Evolutionary conservation across 2,113 vertebrate species (phyloP).

Genomic region (Poicephalus meyeri): DNA sequence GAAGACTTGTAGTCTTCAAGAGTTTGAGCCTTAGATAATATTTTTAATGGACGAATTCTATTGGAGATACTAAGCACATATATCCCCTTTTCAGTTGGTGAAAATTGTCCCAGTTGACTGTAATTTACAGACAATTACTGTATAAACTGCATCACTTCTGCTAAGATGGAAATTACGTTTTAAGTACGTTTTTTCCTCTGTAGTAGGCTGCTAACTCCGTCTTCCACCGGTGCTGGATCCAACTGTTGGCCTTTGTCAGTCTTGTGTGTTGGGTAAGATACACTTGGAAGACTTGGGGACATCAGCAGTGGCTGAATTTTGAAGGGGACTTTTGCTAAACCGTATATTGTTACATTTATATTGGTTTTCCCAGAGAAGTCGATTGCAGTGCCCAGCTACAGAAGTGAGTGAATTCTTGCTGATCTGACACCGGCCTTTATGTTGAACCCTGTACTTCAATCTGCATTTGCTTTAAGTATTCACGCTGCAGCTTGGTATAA

Average conservation of each 20-base stretch:
- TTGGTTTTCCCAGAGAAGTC: background rate
- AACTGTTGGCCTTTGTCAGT: background rate
- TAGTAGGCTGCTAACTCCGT: background rate
- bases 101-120: background rate
- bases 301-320: background rate
- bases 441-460: background rate
- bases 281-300: background rate
- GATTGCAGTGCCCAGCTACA: background rate
- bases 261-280: background rate
- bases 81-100: background rate
- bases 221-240: background rate
- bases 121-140: background rate
- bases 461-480: slow-evolving; percentile 5
- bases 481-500: slow-evolving; percentile 46
- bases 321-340: background rate
- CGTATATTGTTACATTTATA: background rate
- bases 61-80: slow-evolving; percentile 4
- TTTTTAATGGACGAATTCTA: background rate
- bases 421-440: slow-evolving; percentile 9
- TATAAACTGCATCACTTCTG: background rate
- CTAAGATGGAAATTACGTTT: background rate
- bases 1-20: background rate
- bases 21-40: background rate
- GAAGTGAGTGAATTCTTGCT: background rate
- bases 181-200: background rate